Evolutionary conservation across 2,113 vertebrate species (phyloP), one percentile per base, ranked within the genome.

Genomic region (Apus apus): DNA sequence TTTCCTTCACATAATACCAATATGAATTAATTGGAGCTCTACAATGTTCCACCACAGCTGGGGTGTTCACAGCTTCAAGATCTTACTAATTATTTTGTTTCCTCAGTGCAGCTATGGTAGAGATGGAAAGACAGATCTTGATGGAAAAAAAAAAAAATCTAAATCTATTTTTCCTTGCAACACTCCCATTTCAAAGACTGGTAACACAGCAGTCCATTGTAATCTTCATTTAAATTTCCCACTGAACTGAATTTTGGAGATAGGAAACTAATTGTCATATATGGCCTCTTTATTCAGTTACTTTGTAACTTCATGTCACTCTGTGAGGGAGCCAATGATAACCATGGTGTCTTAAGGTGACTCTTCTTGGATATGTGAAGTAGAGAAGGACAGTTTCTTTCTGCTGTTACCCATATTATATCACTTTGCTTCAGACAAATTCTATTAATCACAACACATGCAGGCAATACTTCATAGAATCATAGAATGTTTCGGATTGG

Each of bases 31-130:
- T 7, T 61, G 5, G 2, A 8, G 26, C 22, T 53, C 29, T 57
- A 3, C 1, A 1, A 40, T 3, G 2, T 29, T 34, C 27, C 13
- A 15, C 36, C 1, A 4, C 16, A 67, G 11, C 12, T 82, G 13
- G 5, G 5, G 2, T 74, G 27, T 78, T 82, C 71, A 51, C 2
- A 65, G 5, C 13, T 61, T 65, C 66, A 74, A 56, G 20, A 4
- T 17, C 13, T 57, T 71, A 36, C 10, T 51, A 23, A 15, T 6
- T 34, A 20, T 53, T 80, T 51, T 4, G 9, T 2, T 4, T 7
- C 9, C 7, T 56, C n/a, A 20, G 29, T 61, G 34, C 11, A 61
- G 12, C 53, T 89, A 61, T 38, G 8, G 1, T 57, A 66, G 38
- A 80, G 25, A 36, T n/a, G 7, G 21, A 83, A 84, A 71, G 50